These are phyloP conservation scores for Rhinolophus ferrumequinum DNA, from an alignment of 2,113 vertebrate genomes.

Conservation along the genomic window DNA sequence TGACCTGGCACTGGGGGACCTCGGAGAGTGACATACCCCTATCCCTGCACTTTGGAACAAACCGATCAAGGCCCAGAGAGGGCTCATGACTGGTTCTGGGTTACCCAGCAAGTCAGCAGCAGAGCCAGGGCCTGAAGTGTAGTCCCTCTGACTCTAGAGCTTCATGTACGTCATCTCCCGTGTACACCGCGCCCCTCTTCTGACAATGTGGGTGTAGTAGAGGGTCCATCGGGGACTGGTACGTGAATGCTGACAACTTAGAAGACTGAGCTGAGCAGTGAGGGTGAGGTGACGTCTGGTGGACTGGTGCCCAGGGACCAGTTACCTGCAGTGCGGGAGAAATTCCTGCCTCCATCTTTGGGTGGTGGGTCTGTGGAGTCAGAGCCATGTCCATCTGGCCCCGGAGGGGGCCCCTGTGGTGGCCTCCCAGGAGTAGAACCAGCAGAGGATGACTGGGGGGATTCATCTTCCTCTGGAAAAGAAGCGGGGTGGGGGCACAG, in stretches of 20 bases:
- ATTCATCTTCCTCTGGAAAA: neutral
- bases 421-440: neutral
- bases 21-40: neutral
- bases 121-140: neutral
- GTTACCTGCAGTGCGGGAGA: neutral
- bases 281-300: neutral
- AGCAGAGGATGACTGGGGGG: rapidly evolving
- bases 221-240: neutral
- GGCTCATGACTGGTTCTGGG: neutral
- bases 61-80: neutral
- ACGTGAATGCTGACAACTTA: neutral
- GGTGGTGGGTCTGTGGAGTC: neutral
- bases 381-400: neutral
- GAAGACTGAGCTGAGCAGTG: neutral
- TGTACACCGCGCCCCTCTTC: neutral
- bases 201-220: neutral
- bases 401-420: neutral
- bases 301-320: neutral
- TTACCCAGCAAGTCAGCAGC: neutral
- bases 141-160: neutral
- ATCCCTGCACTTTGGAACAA: neutral
- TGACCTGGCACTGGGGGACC: neutral
- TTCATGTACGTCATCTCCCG: neutral
- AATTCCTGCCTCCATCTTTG: rapidly evolving
- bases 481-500: neutral